Conservation (phyloP, 2,888 invertebrate species). For the Pterostichus madidus region DNA sequence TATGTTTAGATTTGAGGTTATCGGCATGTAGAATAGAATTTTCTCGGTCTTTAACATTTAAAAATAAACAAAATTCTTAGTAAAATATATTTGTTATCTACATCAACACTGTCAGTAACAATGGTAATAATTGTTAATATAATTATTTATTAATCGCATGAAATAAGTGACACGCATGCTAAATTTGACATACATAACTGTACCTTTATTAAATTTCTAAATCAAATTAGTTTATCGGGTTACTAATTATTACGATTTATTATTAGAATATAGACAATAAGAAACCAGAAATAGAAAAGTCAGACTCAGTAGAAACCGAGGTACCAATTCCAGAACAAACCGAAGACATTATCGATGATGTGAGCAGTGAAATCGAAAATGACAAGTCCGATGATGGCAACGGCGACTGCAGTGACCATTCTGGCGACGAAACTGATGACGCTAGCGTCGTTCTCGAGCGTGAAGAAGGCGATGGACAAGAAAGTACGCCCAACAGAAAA, state of each 20-base stretch:
- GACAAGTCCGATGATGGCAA: conserved; percentile 68
- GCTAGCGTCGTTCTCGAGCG: conserved; percentile 81
- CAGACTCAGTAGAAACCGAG: conserved; percentile 34
- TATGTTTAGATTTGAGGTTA: conserved; percentile 47
- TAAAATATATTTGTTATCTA: background rate
- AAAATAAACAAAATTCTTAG: conserved; percentile 11
- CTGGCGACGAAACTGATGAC: conserved; percentile 79
- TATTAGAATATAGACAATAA: conserved; percentile 33
- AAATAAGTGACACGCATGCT: conserved; percentile 31
- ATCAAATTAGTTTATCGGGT: background rate
- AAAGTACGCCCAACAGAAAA: conserved; percentile 80
- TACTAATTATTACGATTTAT: background rate
- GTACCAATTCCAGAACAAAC: conserved; percentile 22
- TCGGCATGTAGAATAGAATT: background rate
- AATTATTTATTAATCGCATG: background rate
- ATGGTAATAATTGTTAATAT: conserved; percentile 12
- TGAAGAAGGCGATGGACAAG: conserved; percentile 87
- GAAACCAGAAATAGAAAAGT: conserved; percentile 25
- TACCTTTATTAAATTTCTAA: background rate
- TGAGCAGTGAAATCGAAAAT: conserved; percentile 9
- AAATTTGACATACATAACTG: conserved; percentile 23
- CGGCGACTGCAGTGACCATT: conserved; percentile 70
- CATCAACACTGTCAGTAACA: background rate
- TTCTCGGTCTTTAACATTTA: conserved; percentile 15
- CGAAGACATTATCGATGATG: conserved; percentile 2